Base-by-base conservation (phyloP, 2,888 invertebrate species). In the Drosophila fungiperda region DNA sequence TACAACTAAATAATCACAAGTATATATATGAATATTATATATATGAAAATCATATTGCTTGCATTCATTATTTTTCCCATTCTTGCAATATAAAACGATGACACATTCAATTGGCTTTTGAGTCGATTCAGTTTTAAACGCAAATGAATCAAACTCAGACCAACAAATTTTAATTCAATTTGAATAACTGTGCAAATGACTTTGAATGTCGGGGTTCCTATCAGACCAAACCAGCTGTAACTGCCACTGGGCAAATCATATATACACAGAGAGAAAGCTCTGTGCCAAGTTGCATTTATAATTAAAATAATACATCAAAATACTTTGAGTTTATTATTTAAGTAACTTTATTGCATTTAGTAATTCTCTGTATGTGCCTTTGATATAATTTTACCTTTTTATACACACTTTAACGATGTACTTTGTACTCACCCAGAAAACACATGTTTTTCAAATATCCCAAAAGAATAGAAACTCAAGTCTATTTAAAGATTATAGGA, bases 151-250 rank as follows among this genome's bases (percentile, higher is more conserved):
- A 77, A 83, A 63, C 45, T 60, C 58, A 63, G 72, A 54, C 38
- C 64, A 54, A 45, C 42, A 50, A 80, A 77, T 70, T 74, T 82
- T 87, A 84, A 84, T 84, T 89, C 83, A 84, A 84, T 87, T 89
- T 79, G 73, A 61, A 64, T 69, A 70, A 78, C 62, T 82, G 87
- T 60, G 73, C 66, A 72, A 78, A 81, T 78, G 38, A 38, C 59
- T 61, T 63, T 70, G 42, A 78, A 73, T 78, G 64, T 63, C 67
- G 76, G 71, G 53, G 66, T 70, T 76, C 59, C 60, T 48, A 42
- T 49, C 26, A 15, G 26, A 12, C 48, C 42, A n/a, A 80, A 67
- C 80, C 77, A 71, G 76, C 67, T 80, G 33, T 5, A 67, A 32
- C 71, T 54, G 63, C 40, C 20, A 48, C 7, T 38, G 7, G 7